Base-by-base conservation (phyloP, 2,888 invertebrate species). In the Hedychridium roseum region DNA sequence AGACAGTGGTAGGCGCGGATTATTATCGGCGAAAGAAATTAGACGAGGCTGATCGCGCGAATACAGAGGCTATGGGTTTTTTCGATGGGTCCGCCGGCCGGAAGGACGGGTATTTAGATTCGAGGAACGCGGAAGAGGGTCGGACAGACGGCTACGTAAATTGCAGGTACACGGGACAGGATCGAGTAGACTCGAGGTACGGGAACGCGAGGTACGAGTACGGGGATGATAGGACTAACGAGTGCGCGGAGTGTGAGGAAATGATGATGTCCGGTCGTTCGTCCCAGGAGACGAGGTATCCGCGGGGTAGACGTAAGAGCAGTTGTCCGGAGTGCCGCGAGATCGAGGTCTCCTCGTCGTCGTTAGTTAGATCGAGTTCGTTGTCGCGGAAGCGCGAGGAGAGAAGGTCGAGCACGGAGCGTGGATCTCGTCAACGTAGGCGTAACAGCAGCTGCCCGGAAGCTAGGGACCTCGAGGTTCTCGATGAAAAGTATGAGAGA, bases 391-490 rank as follows among this genome's bases (percentile, higher is more conserved):
- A 18, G 43, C 7, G 9, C 28, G 62, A 55, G 35, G 62, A 62
- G 18, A 50, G 62, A 36, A 46, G 62, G 14, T 42, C 58, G 38
- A 61, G 55, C 48, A 12, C 54, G 48, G 65, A 62, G 6, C 40
- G 57, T 48, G 43, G 52, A 47, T 23, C 23, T 52, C 62, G 64
- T 44, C 66, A 69, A 42, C 67, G 68, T 18, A 61, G 71, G 40
- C 66, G 78, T 5, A 77, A 77, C 60, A 76, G 74, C 54, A 78
- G 76, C 54, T 78, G 77, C 54, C 76, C 76, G 20, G 77, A 79
- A 44, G 62, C 68, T 40, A 64, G 70, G 23, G 71, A 72, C 3
- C 48, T 68, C 45, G 66, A 73, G 45, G 51, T 62, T 28, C 61
- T 66, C 73, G 71, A 80, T 73, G 64, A 77, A 69, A 70, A 80